A percentile compares a stretch with the other conserved stretches of the same genome.
phyloP scores from a whole-genome alignment of 2,888 invertebrate genomes.

The Drosophila pegasa region DNA sequence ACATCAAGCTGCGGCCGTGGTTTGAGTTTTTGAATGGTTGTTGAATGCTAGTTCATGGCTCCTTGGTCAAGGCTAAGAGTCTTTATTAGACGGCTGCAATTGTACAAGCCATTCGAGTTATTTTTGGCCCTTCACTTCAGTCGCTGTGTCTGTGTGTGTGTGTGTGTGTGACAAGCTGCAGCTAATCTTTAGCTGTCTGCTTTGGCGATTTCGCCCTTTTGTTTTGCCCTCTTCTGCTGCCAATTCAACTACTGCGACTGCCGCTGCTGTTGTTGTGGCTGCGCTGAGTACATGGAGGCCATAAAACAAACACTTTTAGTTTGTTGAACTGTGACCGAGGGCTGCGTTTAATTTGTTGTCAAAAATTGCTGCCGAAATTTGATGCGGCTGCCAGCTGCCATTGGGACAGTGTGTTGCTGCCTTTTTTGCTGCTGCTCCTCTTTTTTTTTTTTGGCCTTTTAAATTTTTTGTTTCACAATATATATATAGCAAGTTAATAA shows the following conservation, averaged over 20 bases:
- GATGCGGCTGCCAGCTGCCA: constrained; percentile 40
- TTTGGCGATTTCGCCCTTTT: constrained; percentile 54
- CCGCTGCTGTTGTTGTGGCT: neutral
- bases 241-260: constrained; percentile 1
- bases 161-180: constrained; percentile 55
- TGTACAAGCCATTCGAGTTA: constrained; percentile 63
- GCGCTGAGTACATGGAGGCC: constrained; percentile 50
- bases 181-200: constrained; percentile 76
- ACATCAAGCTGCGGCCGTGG: constrained; percentile 28
- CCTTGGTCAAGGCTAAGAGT: constrained; percentile 71
- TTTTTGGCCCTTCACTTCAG: constrained; percentile 61
- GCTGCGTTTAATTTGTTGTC: constrained; percentile 69
- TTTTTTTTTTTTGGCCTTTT: neutral
- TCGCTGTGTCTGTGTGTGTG: neutral
- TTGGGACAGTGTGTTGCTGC: neutral
- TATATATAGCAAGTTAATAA: neutral
- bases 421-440: neutral
- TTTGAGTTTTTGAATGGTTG: constrained; percentile 7
- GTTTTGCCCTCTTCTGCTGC: constrained; percentile 28
- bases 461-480: neutral
- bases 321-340: constrained; percentile 73
- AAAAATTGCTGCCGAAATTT: constrained; percentile 38
- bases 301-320: constrained; percentile 79
- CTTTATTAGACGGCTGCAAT: constrained; percentile 71
- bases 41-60: constrained; percentile 56